A percentile compares a stretch with the other conserved stretches of the same genome.
phyloP scores from a whole-genome alignment of 2,888 invertebrate genomes.

The Luperina testacea region DNA sequence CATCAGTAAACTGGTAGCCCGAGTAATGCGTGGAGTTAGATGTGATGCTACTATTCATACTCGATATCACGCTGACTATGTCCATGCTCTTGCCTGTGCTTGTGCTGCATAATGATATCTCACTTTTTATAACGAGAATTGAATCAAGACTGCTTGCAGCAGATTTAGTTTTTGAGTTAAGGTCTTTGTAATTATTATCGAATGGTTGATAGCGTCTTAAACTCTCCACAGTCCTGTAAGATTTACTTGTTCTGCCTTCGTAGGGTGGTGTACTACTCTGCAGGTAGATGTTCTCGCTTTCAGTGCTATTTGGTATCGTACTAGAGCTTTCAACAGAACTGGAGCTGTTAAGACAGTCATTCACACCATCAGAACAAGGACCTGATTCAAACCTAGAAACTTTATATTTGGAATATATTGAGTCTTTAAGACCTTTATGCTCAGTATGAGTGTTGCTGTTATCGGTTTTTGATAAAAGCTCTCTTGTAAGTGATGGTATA shows the following conservation, averaged over 20 bases:
- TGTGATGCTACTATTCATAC: conserved; percentile 59
- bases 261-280: conserved; percentile 26
- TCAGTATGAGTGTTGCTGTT: neutral
- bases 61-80: conserved; percentile 68
- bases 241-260: conserved; percentile 18
- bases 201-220: neutral
- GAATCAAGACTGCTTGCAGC: conserved; percentile 68
- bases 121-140: conserved; percentile 67
- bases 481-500: conserved; percentile 66
- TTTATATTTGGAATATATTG: neutral
- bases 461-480: neutral
- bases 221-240: conserved; percentile 15
- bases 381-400: neutral
- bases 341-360: neutral
- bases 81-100: conserved; percentile 48
- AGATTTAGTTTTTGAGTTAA: conserved; percentile 5
- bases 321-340: conserved; percentile 12
- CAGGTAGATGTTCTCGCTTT: conserved; percentile 26
- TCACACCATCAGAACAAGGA: neutral
- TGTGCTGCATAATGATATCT: conserved; percentile 69
- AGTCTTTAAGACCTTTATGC: neutral
- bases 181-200: neutral
- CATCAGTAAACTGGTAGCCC: conserved; percentile 46
- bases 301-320: conserved; percentile 19
- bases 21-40: conserved; percentile 64